Evolutionary conservation across 2,888 invertebrate species (phyloP), one percentile per base, ranked within the genome.

Genomic region (Acronicta aceris): DNA sequence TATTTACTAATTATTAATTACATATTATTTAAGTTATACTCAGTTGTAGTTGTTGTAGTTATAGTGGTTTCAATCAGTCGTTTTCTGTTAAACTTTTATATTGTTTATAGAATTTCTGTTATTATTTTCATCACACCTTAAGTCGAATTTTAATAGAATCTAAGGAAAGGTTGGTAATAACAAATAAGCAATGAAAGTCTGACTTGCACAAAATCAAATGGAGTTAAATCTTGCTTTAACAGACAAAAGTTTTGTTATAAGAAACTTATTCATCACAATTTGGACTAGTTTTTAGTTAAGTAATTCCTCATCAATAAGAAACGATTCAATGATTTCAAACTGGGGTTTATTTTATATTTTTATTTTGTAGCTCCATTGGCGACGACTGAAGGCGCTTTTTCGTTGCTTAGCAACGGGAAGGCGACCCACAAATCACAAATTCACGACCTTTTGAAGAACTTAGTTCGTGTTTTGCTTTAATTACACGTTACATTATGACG

Each of bases 321-420:
- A 60, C 16, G 41, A 52, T 69, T 38, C 40, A 47, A 56, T 63
- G 9, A 58, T 65, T 58, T 65, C 58, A 53, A 67, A 36, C 46
- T 60, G 6, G 45, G 9, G 17, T 51, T 43, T 55, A n/a, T n/a
- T n/a, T n/a, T n/a, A n/a, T n/a, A n/a, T n/a, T n/a, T n/a, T n/a
- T n/a, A 63, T 58, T 43, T 58, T 41, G 61, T 47, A 33, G 53
- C 17, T 41, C 45, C 13, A 51, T 38, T 43, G 38, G 9, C 63
- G 46, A 49, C 48, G 55, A 47, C 48, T 36, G 52, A 12, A 64
- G 53, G 60, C 74, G 58, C 51, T 47, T 54, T 36, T 30, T 40
- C 15, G 60, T 72, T 74, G 63, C 74, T 21, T 72, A 60, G 76
- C 68, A 76, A 69, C 73, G 51, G 10, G 27, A 45, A 27, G 13